Evolutionary conservation across 2,113 vertebrate genomes (phyloP).

Genomic region (Cyanocitta stelleri): DNA sequence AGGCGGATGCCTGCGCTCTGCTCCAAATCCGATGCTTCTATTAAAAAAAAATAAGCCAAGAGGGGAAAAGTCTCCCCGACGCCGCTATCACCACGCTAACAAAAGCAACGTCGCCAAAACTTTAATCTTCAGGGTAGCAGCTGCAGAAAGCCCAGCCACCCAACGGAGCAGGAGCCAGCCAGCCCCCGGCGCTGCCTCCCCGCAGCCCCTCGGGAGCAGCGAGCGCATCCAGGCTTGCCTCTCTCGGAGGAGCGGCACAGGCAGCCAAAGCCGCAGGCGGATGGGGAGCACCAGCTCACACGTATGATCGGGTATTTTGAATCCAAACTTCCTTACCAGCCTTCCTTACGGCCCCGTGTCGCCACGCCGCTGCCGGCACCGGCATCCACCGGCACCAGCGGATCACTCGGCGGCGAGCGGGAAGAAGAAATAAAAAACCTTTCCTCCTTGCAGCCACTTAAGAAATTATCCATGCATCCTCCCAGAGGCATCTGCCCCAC

Average conservation of each 20-base stretch:
- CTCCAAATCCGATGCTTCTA: background rate
- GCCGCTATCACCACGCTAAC: background rate
- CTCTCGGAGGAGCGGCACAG: background rate
- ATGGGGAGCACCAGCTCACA: background rate
- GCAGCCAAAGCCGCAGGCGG: background rate
- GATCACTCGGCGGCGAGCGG: background rate
- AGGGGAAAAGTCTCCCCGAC: background rate
- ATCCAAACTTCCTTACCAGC: slow-evolving; percentile 56
- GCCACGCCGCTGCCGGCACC: background rate
- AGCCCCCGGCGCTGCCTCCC: background rate
- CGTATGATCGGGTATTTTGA: background rate
- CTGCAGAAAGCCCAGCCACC: background rate
- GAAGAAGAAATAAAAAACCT: background rate
- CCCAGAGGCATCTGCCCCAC: slow-evolving; percentile 10
- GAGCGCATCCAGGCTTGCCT: background rate
- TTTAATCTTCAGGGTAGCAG: background rate
- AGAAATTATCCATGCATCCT: slow-evolving; percentile 34
- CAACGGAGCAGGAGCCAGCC: background rate
- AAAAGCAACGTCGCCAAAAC: background rate
- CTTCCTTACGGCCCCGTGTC: background rate
- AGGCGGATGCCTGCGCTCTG: background rate
- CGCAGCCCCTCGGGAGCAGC: background rate
- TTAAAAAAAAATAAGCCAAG: background rate
- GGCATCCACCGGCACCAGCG: slow-evolving; percentile 22
- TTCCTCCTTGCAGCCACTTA: background rate